Percentiles rank a stretch among this genome's conserved stretches.
Evolutionary conservation across 2,888 invertebrate species (phyloP).

Genomic region (Pammene aurita): DNA sequence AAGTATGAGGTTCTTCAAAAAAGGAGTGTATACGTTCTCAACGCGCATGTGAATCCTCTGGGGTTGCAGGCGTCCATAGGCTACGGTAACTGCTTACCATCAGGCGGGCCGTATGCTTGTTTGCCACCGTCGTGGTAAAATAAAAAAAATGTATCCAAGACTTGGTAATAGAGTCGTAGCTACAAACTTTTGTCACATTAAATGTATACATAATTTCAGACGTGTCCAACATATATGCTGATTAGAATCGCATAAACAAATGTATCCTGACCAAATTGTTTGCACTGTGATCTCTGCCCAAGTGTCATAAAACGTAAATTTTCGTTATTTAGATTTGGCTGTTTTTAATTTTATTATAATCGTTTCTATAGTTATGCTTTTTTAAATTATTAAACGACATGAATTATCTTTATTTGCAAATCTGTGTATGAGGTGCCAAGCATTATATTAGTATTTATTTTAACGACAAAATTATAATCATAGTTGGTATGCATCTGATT

Average conservation of each 20-base stretch:
- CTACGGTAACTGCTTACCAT: too few species aligned
- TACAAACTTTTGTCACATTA: too few species aligned
- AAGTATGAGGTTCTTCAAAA: too few species aligned
- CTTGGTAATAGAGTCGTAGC: too few species aligned
- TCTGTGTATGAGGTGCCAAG: constrained; percentile 28
- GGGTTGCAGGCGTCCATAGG: too few species aligned
- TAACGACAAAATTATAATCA: constrained; percentile 1
- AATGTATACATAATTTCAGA: too few species aligned
- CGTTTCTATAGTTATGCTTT: constrained; percentile 20
- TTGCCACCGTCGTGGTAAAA: too few species aligned
- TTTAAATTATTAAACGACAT: constrained; percentile 23
- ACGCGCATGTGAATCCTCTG: too few species aligned
- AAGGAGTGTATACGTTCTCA: too few species aligned
- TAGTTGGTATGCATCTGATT: constrained; percentile 10
- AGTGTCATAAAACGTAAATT: constrained; percentile 52
- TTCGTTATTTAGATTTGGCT: constrained; percentile 51
- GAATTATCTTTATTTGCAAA: constrained; percentile 14
- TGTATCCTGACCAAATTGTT: constrained; percentile 28
- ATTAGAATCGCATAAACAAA: constrained; percentile 11
- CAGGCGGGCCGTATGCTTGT: too few species aligned
- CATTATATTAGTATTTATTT: constrained; percentile 20
- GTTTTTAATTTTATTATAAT: constrained; percentile 61
- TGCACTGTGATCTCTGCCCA: constrained; percentile 52
- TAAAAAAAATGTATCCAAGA: too few species aligned
- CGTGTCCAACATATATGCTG: constrained; percentile 6